Base-by-base conservation (phyloP, 1,140 invertebrate species). In the Caligus rogercresseyi region DNA sequence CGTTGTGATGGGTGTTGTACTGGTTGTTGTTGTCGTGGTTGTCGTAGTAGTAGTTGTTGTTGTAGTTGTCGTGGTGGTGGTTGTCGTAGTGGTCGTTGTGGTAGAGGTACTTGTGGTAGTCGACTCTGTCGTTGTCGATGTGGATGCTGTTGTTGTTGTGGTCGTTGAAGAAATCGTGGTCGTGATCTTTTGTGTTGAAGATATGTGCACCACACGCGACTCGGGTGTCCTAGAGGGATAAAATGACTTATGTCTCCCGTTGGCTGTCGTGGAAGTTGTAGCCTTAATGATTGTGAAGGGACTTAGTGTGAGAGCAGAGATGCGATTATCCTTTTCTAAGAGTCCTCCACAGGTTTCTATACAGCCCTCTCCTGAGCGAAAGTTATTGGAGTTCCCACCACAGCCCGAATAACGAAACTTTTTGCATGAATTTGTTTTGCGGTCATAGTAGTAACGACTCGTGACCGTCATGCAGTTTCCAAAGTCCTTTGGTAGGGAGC, bases 361-460 rank as follows among this genome's bases (percentile, higher is more conserved):
- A 72, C 91, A 95, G 65, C 87, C 83, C 15, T 82, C 75, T 66
- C 85, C 82, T 26, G 80, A 85, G 24, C 84, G 80, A 77, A 94
- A 95, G 68, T 88, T 85, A 73, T 94, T 95, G 69, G 87, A 83
- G 69, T 89, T 91, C 54, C 86, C 83, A 43, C 83, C 82, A 65
- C 83, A 85, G 25, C 83, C 83, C 13, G 78, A 77, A 68, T 83
- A 86, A 0, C 72, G 72, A 59, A 68, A 68, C 14, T 43, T 24
- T 61, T 66, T 64, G 26, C 67, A 68, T 2, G 20, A 21, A 4
- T 60, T 24, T 1, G 54, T 59, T 2, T 59, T 20, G 3, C 43
- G 52, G 23, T 68, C 66, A 52, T 64, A 67, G 53, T 61, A 68
- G 24, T 58, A 68, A 18, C 66, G 2, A 16, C 20, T 23, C 13